phyloP scores from a whole-genome alignment of 2,113 vertebrate genomes.

The Sapajus apella region DNA sequence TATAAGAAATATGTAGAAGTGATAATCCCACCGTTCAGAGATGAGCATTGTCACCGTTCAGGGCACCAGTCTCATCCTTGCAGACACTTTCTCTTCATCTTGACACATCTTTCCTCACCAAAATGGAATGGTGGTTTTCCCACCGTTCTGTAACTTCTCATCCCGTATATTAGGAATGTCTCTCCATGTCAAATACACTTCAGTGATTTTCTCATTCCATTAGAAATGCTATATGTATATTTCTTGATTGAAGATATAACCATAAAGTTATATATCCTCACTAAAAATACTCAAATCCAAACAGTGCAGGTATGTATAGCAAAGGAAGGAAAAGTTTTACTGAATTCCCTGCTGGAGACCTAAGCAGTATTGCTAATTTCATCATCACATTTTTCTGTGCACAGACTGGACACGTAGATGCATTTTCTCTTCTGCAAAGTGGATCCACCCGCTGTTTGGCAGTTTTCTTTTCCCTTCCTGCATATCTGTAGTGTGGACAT shows the following conservation, averaged over 20 bases:
- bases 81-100: neutral
- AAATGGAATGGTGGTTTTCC: neutral
- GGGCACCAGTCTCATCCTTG: neutral
- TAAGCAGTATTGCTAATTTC: neutral
- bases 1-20: too few species aligned
- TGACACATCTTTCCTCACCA: neutral
- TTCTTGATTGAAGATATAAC: neutral
- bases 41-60: neutral
- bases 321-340: neutral
- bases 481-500: neutral
- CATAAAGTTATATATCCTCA: neutral
- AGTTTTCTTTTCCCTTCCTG: neutral
- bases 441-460: neutral
- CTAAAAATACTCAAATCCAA: neutral
- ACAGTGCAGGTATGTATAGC: neutral
- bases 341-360: neutral
- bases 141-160: neutral
- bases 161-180: neutral
- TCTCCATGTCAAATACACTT: neutral
- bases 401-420: fast-evolving
- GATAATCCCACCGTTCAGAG: neutral
- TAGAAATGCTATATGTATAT: neutral
- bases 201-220: neutral
- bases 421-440: neutral
- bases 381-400: neutral